phyloP scores from a whole-genome alignment of 2,113 vertebrate species.

The Podocnemis expansa region DNA sequence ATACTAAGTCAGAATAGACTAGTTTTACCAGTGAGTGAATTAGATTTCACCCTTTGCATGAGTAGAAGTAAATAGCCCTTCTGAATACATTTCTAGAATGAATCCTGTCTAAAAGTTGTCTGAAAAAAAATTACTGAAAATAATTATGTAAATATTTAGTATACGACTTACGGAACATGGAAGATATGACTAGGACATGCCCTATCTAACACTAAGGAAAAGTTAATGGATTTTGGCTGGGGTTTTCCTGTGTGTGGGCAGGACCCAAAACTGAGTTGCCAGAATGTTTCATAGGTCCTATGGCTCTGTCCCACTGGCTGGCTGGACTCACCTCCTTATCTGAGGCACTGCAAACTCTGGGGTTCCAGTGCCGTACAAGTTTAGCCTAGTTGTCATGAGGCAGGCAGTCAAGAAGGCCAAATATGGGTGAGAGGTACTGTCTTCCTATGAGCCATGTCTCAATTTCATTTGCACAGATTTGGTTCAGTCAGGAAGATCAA shows the following conservation, averaged over 20 bases:
- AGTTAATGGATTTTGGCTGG: not conserved
- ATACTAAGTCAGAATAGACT: fast-evolving
- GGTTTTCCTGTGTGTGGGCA: not conserved
- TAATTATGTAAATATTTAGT: not conserved
- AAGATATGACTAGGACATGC: not conserved
- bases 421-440: no score
- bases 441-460: not conserved
- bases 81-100: not conserved
- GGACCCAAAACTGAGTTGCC: not conserved
- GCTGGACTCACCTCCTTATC: no score
- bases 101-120: not conserved
- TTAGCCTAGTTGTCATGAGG: not conserved
- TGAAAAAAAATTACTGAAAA: not conserved
- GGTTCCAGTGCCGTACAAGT: not conserved
- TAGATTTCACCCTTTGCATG: not conserved
- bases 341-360: no score
- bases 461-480: not conserved
- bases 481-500: not conserved
- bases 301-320: no score
- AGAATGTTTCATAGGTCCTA: not conserved
- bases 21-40: not conserved
- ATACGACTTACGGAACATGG: not conserved
- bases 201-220: not conserved
- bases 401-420: not conserved
- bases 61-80: not conserved